These are phyloP conservation scores for Paratilapia polleni DNA, from an alignment of 2,113 vertebrate species.

Conservation along the genomic window DNA sequence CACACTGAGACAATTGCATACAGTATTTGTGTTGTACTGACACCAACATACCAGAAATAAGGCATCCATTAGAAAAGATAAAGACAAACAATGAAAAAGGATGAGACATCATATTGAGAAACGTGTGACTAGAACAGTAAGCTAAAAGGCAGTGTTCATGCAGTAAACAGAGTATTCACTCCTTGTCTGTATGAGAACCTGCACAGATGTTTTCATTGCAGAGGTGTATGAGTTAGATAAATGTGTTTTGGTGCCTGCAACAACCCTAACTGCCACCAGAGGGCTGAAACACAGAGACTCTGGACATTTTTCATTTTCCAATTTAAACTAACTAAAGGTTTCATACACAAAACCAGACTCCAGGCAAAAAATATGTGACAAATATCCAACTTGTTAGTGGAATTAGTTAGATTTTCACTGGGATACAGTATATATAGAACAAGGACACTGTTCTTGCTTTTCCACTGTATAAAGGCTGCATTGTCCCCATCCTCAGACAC, in stretches of 20 bases:
- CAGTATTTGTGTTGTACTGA: constrained; percentile 26
- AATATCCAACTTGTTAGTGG: background rate
- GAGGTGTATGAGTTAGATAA: background rate
- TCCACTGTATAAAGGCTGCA: constrained; percentile 17
- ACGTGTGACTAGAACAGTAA: background rate
- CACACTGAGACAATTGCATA: constrained; percentile 42
- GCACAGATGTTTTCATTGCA: background rate
- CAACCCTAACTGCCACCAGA: background rate
- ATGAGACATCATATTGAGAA: background rate
- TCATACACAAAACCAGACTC: background rate
- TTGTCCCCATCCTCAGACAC: constrained; percentile 10
- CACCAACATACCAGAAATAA: constrained; percentile 21
- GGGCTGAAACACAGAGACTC: background rate
- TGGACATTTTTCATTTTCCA: background rate
- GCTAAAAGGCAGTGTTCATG: background rate
- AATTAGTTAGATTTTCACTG: background rate
- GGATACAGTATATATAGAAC: background rate
- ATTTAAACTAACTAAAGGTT: background rate
- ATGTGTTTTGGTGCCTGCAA: background rate
- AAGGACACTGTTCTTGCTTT: constrained; percentile 13
- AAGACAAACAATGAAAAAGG: constrained; percentile 1
- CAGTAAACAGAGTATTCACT: constrained; percentile 1
- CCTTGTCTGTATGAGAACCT: constrained; percentile 12
- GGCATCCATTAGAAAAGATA: constrained; percentile 26
- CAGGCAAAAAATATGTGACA: background rate